Conservation (phyloP, 2,888 invertebrate genomes). For the Dryobota labecula region DNA sequence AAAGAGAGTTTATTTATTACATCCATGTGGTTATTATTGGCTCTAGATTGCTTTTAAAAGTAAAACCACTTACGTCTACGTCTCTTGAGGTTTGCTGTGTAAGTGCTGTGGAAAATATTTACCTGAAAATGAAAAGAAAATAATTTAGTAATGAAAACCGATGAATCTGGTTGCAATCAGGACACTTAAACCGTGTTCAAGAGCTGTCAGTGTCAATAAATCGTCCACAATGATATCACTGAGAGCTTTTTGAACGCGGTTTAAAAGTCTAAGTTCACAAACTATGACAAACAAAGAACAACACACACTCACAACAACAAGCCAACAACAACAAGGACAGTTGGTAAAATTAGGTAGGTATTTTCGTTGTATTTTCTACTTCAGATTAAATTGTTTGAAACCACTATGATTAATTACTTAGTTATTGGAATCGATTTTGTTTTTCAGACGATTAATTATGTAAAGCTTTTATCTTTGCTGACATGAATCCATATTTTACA, state of each 20-base stretch:
- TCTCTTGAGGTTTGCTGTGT: neutral
- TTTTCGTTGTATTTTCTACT: neutral
- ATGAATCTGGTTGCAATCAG: too few species aligned
- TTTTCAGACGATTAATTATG: neutral
- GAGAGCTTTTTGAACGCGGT: neutral
- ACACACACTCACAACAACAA: too few species aligned
- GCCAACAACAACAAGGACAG: too few species aligned
- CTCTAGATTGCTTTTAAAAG: slow-evolving; percentile 1
- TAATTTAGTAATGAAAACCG: neutral
- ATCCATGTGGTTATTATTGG: neutral
- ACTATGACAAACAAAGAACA: too few species aligned
- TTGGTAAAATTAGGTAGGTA: neutral
- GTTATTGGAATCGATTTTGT: neutral
- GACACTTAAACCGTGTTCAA: too few species aligned
- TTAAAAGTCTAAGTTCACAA: neutral
- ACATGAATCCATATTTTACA: neutral
- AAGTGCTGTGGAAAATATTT: neutral
- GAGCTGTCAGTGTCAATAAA: neutral
- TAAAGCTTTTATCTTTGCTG: neutral
- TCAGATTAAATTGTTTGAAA: neutral
- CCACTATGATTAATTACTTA: neutral
- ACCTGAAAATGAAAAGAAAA: slow-evolving; percentile 31
- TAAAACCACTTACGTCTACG: slow-evolving; percentile 11
- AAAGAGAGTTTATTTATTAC: slow-evolving; percentile 14
- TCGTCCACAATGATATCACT: neutral